A percentile compares a stretch with the other conserved stretches of the same genome.
phyloP scores from a whole-genome alignment of 2,113 vertebrate genomes.

The Trachemys scripta region DNA sequence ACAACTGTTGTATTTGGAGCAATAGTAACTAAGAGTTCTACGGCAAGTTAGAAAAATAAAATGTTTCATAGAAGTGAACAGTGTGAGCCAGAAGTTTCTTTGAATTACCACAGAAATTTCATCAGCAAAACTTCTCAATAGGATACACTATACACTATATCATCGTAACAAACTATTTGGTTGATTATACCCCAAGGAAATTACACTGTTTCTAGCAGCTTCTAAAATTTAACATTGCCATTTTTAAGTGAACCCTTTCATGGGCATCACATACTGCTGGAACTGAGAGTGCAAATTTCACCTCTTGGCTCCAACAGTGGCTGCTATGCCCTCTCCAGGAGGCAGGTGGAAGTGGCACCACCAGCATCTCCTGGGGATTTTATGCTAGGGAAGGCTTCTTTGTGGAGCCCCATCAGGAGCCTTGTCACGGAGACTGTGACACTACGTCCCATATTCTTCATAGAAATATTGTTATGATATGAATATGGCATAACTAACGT shows the following conservation, averaged over 20 bases:
- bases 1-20: background rate
- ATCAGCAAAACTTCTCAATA: background rate
- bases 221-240: background rate
- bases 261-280: background rate
- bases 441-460: too few relatives aligned
- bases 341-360: background rate
- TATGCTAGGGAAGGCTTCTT: background rate
- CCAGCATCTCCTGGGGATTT: background rate
- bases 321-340: background rate
- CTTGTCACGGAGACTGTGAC: background rate
- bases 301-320: background rate
- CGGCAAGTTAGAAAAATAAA: background rate
- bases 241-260: background rate
- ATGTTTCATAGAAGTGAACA: background rate
- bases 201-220: fast-evolving
- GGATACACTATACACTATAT: background rate
- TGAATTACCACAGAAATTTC: background rate
- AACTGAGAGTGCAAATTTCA: background rate
- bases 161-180: background rate
- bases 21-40: background rate
- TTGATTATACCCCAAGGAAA: background rate
- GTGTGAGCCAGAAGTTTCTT: background rate
- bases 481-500: too few relatives aligned
- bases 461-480: too few relatives aligned
- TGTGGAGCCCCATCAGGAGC: background rate